These are phyloP conservation scores for Pseudochirops cupreus DNA, from an alignment of 2,797 vertebrate species.

Conservation along the genomic window DNA sequence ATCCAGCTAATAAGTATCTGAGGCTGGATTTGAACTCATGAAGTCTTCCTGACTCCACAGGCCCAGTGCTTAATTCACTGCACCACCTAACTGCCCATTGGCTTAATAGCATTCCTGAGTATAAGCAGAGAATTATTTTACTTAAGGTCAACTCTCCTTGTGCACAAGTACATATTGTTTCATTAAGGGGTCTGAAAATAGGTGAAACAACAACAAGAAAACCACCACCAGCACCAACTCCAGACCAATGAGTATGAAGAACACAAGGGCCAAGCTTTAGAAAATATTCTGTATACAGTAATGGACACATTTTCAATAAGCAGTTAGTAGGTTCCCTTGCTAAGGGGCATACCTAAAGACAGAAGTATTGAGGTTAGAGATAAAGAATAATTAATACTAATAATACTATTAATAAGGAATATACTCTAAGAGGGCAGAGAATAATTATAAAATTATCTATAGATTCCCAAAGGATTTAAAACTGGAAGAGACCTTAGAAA, in stretches of 20 bases:
- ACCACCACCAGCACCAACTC: too few relatives aligned
- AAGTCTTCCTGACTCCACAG: background rate
- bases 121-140: background rate
- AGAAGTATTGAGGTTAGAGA: background rate
- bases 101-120: background rate
- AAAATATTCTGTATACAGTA: background rate
- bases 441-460: background rate
- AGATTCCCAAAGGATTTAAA: background rate
- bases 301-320: background rate
- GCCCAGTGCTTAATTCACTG: background rate
- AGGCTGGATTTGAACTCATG: slow-evolving; percentile 8
- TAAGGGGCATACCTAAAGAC: background rate
- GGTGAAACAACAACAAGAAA: background rate
- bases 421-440: background rate
- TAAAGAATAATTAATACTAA: background rate
- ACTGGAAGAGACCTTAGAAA: background rate
- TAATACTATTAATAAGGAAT: background rate
- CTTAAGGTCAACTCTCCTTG: background rate
- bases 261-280: background rate
- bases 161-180: background rate
- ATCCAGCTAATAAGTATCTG: slow-evolving; percentile 22
- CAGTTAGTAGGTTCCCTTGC: background rate
- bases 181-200: background rate
- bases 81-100: background rate
- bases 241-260: background rate